Base-by-base conservation (phyloP, 2,888 invertebrate species). In the Acleris laterana region DNA sequence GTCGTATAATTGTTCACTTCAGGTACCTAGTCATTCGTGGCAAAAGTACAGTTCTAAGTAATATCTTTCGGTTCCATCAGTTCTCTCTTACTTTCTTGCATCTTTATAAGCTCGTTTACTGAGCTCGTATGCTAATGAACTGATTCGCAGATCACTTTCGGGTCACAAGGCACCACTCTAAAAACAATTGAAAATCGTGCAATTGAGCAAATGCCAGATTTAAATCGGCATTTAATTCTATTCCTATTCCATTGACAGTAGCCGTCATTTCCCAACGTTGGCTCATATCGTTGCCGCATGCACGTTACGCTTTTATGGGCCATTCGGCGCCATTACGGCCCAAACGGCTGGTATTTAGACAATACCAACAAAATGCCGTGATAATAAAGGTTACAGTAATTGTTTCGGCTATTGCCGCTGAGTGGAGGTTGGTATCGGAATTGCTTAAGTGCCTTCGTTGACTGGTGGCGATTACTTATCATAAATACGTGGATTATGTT, bases 271-370 rank as follows among this genome's bases (percentile, higher is more conserved):
- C 42, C 22, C 25, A 44, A 51, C 44, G 42, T n/a, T 44, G 46
- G 51, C 57, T 53, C 60, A 48, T 60, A 60, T 65, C 60, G 49
- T 65, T 60, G 55, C 28, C 32, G 52, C 52, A 58, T 59, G 64
- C 55, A 53, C 38, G 64, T 53, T 65, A 49, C 55, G 64, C 64
- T 32, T 64, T 65, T 60, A 65, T 65, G 49, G 64, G 42, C 55
- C 64, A 65, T 65, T 65, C 48, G 38, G 25, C 32, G 28, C 32
- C 58, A 44, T 63, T 51, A 63, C 52, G 19, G 52, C 58, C 52
- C 38, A 57, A 57, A 57, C 57, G 57, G 57, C 16, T 63, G 63
- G 58, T 63, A 57, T 63, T 63, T 63, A 63, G 63, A 63, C 63
- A 63, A 63, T 53, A 59, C 58, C 16, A 58, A 49, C 58, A 59